Evolutionary conservation across 1,140 invertebrate genomes (phyloP).

Genomic region (Semibalanus balanoides): DNA sequence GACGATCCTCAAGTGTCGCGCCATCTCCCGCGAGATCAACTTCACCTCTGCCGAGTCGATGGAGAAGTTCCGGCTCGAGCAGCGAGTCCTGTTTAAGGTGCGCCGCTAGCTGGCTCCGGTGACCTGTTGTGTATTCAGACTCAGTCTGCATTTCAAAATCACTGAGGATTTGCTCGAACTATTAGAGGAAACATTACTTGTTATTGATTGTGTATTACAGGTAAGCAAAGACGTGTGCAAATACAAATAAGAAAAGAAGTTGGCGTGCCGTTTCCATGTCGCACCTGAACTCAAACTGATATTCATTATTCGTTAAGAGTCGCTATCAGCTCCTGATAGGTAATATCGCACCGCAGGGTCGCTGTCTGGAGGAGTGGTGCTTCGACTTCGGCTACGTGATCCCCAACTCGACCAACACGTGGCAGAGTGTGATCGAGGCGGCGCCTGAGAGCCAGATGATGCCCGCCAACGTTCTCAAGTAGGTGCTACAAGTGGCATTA

Average conservation of each 20-base stretch:
- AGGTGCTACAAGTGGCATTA: constrained; percentile 21
- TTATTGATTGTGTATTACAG: no score
- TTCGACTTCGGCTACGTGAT: constrained; percentile 99
- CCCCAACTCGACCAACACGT: constrained; percentile 96
- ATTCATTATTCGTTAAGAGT: no score
- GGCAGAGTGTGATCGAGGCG: constrained; percentile 95
- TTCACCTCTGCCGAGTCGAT: constrained; percentile 93
- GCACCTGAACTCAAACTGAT: no score
- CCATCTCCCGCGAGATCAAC: constrained; percentile 94
- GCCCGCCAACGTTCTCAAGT: constrained; percentile 93
- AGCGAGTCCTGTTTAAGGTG: constrained; percentile 66
- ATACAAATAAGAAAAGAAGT: no score
- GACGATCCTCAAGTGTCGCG: constrained; percentile 85
- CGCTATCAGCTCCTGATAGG: no score
- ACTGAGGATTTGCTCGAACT: no score
- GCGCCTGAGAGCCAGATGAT: constrained; percentile 99
- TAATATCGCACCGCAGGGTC: constrained; percentile 41
- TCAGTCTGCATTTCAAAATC: no score
- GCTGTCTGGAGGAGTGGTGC: constrained; percentile 90
- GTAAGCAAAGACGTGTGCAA: no score
- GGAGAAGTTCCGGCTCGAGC: constrained; percentile 93
- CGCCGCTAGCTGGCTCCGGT: no score
- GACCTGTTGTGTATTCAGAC: no score
- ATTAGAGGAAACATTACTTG: no score
- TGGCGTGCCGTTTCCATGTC: no score